A percentile compares a stretch with the other conserved stretches of the same genome.
Conservation (phyloP, 53 echinoderm and acorn worm genomes). For the Apostichopus leukothele region DNA sequence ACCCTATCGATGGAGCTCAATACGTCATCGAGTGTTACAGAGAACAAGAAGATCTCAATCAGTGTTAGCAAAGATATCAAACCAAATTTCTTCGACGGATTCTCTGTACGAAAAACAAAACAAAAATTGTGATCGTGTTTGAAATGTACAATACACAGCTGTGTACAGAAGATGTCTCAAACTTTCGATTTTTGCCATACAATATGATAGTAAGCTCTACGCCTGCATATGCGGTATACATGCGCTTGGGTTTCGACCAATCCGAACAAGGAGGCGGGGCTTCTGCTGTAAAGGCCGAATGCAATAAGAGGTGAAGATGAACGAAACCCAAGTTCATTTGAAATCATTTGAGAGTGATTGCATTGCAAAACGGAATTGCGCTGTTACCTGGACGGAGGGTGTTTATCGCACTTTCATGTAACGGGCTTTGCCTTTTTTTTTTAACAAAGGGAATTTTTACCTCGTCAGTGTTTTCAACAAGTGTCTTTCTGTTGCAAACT, state of each 20-base stretch:
- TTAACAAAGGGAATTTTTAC: neutral
- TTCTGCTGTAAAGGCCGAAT: neutral
- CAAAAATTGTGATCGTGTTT: too few species aligned
- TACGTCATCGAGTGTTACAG: too few species aligned
- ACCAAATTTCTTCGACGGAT: too few species aligned
- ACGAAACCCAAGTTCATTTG: neutral
- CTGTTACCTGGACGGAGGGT: neutral
- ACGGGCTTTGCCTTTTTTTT: neutral
- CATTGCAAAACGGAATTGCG: neutral
- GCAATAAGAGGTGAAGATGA: neutral
- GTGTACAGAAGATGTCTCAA: too few species aligned
- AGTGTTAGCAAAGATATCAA: too few species aligned
- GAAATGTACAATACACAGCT: too few species aligned
- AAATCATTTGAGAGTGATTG: conserved; percentile 1
- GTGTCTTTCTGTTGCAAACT: neutral
- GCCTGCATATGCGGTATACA: too few species aligned
- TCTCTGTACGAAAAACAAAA: too few species aligned
- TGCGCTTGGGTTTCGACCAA: neutral
- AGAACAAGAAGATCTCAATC: too few species aligned
- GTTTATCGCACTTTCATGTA: neutral
- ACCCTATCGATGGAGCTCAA: too few species aligned
- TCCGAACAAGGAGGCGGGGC: conserved; percentile 31
- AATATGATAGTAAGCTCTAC: too few species aligned
- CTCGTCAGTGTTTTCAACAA: neutral
- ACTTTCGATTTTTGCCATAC: too few species aligned